Evolutionary conservation across 2,113 vertebrate species (phyloP).

Genomic region (Prietella phreatophila): DNA sequence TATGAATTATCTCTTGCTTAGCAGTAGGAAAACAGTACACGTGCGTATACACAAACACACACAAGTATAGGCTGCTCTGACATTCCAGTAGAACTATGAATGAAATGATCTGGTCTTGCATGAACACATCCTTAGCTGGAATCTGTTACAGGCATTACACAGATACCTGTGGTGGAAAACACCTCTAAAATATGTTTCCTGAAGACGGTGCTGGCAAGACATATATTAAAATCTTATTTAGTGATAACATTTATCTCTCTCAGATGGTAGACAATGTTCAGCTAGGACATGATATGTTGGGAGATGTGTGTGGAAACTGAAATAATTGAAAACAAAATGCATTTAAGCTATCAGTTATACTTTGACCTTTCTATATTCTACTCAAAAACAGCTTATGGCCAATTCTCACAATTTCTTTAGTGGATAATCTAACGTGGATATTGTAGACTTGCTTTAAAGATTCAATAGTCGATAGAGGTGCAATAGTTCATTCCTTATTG

Average conservation of each 20-base stretch:
- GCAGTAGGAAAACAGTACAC: not conserved
- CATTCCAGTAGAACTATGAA: slow-evolving; percentile 21
- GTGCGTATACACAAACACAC: slow-evolving; percentile 19
- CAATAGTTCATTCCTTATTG: not conserved
- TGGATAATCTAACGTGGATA: not conserved
- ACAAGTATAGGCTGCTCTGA: not conserved
- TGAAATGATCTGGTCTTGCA: not conserved
- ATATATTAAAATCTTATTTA: not conserved
- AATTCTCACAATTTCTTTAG: not conserved
- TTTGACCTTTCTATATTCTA: not conserved
- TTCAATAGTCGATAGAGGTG: not conserved
- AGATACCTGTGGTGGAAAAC: slow-evolving; percentile 4
- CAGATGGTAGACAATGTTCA: not conserved
- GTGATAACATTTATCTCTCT: not conserved
- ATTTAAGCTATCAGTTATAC: not conserved
- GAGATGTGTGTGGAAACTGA: not conserved
- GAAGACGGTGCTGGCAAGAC: not conserved
- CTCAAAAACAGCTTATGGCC: not conserved
- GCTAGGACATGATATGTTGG: slow-evolving; percentile 12
- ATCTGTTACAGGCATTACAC: slow-evolving; percentile 3
- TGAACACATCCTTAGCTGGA: slow-evolving; percentile 13
- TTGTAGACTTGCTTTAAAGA: not conserved
- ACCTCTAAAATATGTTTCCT: not conserved
- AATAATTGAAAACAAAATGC: not conserved
- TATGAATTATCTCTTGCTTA: slow-evolving; percentile 10